Conservation (phyloP, 37 sponge, comb jelly and placozoan species). For the Chondrosia reniformis region DNA sequence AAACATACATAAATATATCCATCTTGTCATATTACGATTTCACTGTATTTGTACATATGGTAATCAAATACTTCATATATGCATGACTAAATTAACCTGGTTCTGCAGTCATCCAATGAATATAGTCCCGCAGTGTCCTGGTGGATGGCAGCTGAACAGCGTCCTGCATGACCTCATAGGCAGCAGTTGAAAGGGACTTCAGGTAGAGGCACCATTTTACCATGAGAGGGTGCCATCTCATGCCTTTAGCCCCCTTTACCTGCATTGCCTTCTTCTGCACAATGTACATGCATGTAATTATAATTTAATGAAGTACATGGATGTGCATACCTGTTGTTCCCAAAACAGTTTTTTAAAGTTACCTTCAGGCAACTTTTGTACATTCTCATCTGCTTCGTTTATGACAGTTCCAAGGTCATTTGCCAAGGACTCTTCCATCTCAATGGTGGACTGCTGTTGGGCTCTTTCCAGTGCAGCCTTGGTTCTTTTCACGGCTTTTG, state of each 20-base stretch:
- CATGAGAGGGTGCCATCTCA: constrained; percentile 14
- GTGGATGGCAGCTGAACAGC: background rate
- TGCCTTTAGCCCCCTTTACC: constrained; percentile 4
- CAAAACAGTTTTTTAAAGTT: background rate
- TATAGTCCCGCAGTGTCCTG: background rate
- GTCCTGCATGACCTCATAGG: too few relatives aligned
- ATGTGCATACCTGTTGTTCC: background rate
- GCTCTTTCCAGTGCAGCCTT: background rate
- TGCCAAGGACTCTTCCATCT: background rate
- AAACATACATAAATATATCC: background rate
- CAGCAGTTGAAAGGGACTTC: background rate
- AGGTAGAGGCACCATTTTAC: background rate
- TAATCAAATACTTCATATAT: background rate
- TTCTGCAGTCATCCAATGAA: background rate
- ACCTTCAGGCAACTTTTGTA: background rate
- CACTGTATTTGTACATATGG: background rate
- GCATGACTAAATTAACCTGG: background rate
- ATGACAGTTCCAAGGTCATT: background rate
- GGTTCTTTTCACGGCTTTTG: background rate
- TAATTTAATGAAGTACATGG: background rate
- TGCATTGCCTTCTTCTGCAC: background rate
- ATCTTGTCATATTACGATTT: background rate
- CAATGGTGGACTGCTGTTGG: background rate
- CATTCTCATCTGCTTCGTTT: background rate
- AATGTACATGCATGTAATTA: background rate